These are phyloP conservation scores for Microcaecilia unicolor DNA, from an alignment of 2,797 vertebrate genomes.

Conservation along the genomic window DNA sequence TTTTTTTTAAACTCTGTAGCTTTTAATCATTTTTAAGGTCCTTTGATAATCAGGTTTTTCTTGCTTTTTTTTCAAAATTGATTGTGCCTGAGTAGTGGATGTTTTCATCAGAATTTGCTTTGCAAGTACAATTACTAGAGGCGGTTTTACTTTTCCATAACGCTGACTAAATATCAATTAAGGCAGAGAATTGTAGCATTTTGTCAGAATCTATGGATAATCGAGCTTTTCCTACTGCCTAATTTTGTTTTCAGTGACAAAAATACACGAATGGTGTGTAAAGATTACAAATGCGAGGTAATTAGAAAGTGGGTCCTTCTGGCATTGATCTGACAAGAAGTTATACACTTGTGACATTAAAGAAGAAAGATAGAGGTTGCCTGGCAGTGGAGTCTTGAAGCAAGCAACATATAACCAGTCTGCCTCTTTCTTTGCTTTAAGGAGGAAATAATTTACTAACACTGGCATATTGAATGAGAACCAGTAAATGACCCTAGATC, in stretches of 20 bases:
- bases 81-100: too few species aligned
- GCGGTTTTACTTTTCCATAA: slow-evolving; percentile 17
- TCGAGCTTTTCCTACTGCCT: slow-evolving; percentile 17
- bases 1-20: too few species aligned
- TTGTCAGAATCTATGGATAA: slow-evolving; percentile 16
- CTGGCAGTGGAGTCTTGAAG: slow-evolving; percentile 18
- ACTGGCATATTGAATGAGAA: slow-evolving; percentile 41
- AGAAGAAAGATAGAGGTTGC: background rate
- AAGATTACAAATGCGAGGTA: slow-evolving; percentile 24
- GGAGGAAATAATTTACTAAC: slow-evolving; percentile 35
- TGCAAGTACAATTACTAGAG: background rate
- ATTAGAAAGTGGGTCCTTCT: slow-evolving; percentile 42
- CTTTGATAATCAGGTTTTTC: too few species aligned
- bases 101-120: background rate
- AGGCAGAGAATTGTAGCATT: slow-evolving; percentile 15
- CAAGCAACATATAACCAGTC: slow-evolving; percentile 2
- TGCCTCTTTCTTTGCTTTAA: slow-evolving; percentile 10
- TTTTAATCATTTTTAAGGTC: too few species aligned
- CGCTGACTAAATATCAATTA: slow-evolving; percentile 24
- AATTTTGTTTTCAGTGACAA: slow-evolving; percentile 25
- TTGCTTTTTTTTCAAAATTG: too few species aligned
- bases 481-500: slow-evolving; percentile 26
- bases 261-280: too few species aligned
- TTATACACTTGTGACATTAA: slow-evolving; percentile 23
- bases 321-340: slow-evolving; percentile 18